Evolutionary conservation across 1,140 invertebrate species (phyloP).

Genomic region (Scaptomyza montana): DNA sequence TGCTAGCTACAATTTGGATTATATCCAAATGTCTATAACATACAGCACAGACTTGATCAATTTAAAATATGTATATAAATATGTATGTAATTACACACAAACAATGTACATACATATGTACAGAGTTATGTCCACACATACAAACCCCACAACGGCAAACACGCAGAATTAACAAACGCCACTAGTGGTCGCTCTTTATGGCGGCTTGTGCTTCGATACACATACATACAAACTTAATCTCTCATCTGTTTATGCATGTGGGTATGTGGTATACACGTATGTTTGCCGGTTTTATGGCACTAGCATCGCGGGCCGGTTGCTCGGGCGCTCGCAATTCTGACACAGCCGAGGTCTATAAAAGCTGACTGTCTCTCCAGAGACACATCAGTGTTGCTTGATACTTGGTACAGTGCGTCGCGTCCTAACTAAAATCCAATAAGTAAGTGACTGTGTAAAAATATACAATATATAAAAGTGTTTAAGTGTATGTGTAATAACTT

Average conservation of each 20-base stretch:
- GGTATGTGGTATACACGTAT: constrained; percentile 20
- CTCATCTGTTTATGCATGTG: neutral
- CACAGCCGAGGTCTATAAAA: constrained; percentile 56
- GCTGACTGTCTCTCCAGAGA: constrained; percentile 24
- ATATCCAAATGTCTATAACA: constrained; percentile 13
- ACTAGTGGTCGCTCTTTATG: constrained; percentile 47
- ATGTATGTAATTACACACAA: neutral
- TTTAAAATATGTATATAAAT: neutral
- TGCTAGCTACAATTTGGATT: constrained; percentile 20
- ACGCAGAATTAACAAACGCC: constrained; percentile 36
- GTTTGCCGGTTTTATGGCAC: constrained; percentile 44
- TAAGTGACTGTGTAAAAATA: constrained; percentile 51
- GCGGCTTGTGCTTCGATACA: constrained; percentile 1
- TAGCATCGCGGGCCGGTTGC: constrained; percentile 17
- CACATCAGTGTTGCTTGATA: constrained; percentile 55
- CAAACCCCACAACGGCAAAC: constrained; percentile 29
- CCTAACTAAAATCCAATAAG: constrained; percentile 45
- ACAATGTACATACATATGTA: neutral
- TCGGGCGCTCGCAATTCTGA: constrained; percentile 8
- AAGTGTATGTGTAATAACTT: constrained; percentile 35
- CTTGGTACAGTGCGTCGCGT: constrained; percentile 68
- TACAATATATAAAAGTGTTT: neutral
- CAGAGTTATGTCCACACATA: constrained; percentile 19
- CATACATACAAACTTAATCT: neutral
- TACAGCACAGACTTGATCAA: constrained; percentile 8